phyloP scores from a whole-genome alignment of 1,140 invertebrate genomes.

The Megalonaias nervosa region DNA sequence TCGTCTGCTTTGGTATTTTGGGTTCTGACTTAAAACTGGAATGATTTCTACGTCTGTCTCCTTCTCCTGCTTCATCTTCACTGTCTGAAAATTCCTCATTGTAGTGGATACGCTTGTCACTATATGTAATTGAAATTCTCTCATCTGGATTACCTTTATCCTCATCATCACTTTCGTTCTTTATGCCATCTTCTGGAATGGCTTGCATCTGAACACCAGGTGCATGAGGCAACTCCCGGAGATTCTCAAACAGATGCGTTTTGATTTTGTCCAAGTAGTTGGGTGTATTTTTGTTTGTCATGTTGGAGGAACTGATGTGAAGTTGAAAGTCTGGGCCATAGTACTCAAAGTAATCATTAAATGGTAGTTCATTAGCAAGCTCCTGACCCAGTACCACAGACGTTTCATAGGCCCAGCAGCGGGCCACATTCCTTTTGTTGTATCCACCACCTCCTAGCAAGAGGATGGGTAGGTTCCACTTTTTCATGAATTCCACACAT shows the following conservation, averaged over 20 bases:
- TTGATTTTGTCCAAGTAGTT: constrained; percentile 99
- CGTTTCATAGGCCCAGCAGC: constrained; percentile 99
- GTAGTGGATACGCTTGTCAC: constrained; percentile 93
- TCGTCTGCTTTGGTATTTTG: constrained; percentile 80
- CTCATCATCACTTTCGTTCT: constrained; percentile 74
- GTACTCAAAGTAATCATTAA: constrained; percentile 99
- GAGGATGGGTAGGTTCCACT: constrained; percentile 92
- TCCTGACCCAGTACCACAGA: constrained; percentile 94
- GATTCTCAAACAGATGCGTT: constrained; percentile 93
- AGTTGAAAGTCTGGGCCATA: constrained; percentile 99
- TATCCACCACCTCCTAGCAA: constrained; percentile 98
- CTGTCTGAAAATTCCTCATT: constrained; percentile 98
- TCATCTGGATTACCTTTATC: constrained; percentile 95
- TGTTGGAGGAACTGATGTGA: constrained; percentile 99
- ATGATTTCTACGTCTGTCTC: constrained; percentile 86
- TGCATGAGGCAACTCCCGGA: constrained; percentile 97
- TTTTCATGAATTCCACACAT: constrained; percentile 97
- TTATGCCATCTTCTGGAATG: constrained; percentile 70
- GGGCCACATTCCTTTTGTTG: constrained; percentile 96
- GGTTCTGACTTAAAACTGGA: constrained; percentile 75
- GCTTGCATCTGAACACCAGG: constrained; percentile 97
- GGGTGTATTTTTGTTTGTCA: constrained; percentile 99
- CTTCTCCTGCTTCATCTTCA: constrained; percentile 89
- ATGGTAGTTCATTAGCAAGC: constrained; percentile 97
- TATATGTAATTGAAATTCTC: constrained; percentile 77